Conservation (phyloP, 1,140 invertebrate genomes). For the Schlechtendalia chinensis region DNA sequence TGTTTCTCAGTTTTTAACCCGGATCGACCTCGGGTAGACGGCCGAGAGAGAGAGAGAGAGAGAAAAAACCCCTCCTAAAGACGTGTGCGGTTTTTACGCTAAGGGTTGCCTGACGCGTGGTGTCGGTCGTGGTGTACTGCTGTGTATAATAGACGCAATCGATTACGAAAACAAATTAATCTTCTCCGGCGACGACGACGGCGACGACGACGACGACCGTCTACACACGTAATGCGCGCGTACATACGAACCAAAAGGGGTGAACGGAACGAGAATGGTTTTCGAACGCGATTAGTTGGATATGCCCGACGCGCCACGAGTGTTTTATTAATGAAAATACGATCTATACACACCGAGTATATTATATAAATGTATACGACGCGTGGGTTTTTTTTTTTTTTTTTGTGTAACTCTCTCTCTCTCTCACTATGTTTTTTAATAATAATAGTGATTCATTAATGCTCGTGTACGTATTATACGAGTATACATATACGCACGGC, state of each 20-base stretch:
- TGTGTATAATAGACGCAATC: neutral
- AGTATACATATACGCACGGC: no score
- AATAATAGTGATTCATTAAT: conserved; percentile 45
- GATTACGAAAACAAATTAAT: conserved; percentile 48
- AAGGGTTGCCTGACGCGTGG: conserved; percentile 1
- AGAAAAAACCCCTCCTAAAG: neutral
- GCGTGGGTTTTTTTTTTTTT: neutral
- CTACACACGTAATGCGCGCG: neutral
- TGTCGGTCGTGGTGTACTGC: neutral
- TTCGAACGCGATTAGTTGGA: conserved; percentile 42
- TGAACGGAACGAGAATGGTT: neutral
- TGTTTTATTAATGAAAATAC: conserved; percentile 48
- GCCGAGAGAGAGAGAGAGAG: no score
- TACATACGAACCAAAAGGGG: neutral
- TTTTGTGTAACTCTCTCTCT: neutral
- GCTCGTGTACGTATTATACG: neutral
- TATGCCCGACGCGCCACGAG: neutral
- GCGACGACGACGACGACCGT: neutral
- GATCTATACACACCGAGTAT: neutral
- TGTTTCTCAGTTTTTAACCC: no score
- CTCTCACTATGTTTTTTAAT: neutral
- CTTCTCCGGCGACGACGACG: neutral
- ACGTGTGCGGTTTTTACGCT: neutral
- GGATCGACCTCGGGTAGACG: neutral
- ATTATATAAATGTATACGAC: neutral